Conservation (phyloP, 1,140 invertebrate genomes). For the Drosophila athabasca region DNA sequence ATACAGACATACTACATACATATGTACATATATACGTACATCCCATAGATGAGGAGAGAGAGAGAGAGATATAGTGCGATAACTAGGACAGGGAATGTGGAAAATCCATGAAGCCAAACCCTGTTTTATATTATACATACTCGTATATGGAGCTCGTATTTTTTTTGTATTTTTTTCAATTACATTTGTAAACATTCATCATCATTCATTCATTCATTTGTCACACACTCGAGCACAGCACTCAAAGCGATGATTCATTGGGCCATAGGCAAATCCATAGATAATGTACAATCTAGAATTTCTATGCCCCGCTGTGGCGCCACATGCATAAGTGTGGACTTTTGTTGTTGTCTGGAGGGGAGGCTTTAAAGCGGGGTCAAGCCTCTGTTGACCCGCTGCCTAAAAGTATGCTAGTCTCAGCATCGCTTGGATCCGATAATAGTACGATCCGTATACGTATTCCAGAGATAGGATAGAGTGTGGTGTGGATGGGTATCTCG, state of each 20-base stretch:
- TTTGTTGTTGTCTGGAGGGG: neutral
- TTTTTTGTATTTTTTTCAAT: constrained; percentile 17
- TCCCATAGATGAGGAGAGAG: neutral
- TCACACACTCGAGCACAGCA: constrained; percentile 23
- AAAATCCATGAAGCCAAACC: constrained; percentile 44
- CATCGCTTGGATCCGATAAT: too few species aligned
- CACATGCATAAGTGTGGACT: neutral
- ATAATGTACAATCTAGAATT: constrained; percentile 34
- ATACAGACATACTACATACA: too few species aligned
- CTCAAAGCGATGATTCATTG: constrained; percentile 52
- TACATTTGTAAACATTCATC: constrained; percentile 33
- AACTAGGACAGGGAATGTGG: constrained; percentile 13
- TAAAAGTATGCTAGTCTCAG: constrained; percentile 62
- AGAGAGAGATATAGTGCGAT: constrained; percentile 22
- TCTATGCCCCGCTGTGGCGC: constrained; percentile 11
- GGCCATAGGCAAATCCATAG: constrained; percentile 45
- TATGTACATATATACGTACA: too few species aligned
- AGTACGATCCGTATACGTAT: too few species aligned
- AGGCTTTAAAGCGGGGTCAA: neutral
- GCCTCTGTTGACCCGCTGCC: constrained; percentile 28
- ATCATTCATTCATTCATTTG: constrained; percentile 27
- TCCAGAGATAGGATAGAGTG: too few species aligned
- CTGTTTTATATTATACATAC: constrained; percentile 27
- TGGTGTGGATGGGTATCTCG: too few species aligned
- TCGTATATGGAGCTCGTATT: neutral